Percentiles rank a stretch among this genome's conserved stretches.
Conservation (phyloP, 2,888 invertebrate genomes). For the Byasa hedistus region DNA sequence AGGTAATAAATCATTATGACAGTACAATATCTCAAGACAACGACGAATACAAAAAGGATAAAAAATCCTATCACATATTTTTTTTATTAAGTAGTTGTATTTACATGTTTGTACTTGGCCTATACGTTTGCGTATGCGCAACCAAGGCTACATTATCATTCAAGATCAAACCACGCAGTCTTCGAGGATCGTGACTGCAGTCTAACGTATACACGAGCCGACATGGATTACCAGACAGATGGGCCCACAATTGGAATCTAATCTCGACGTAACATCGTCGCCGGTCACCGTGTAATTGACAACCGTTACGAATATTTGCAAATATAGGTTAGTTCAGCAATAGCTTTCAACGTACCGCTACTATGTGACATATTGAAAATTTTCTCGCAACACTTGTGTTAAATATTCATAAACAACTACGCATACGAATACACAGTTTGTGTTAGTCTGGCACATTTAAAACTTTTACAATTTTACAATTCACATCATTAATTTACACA, state of each 20-base stretch:
- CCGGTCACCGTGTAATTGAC: constrained; percentile 52
- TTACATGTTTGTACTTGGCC: background rate
- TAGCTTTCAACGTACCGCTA: constrained; percentile 32
- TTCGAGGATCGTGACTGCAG: constrained; percentile 46
- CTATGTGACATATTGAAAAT: constrained; percentile 5
- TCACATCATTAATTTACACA: background rate
- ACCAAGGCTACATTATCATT: background rate
- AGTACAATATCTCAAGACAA: too few species aligned
- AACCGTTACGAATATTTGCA: constrained; percentile 49
- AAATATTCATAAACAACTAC: constrained; percentile 5
- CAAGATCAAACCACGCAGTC: constrained; percentile 40
- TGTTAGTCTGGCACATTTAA: background rate
- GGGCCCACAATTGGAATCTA: constrained; percentile 66
- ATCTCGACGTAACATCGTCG: constrained; percentile 56
- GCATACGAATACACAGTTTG: background rate
- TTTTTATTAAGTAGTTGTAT: too few species aligned
- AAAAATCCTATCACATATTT: too few species aligned
- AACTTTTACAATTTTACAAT: background rate
- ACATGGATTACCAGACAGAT: constrained; percentile 61
- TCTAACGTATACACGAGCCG: constrained; percentile 51
- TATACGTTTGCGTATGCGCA: background rate
- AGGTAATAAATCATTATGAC: too few species aligned
- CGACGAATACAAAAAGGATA: too few species aligned
- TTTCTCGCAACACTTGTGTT: constrained; percentile 5
- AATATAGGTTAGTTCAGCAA: constrained; percentile 23